These are phyloP conservation scores for Urosaurus nigricauda DNA, from an alignment of 2,797 vertebrate species.

Conservation along the genomic window DNA sequence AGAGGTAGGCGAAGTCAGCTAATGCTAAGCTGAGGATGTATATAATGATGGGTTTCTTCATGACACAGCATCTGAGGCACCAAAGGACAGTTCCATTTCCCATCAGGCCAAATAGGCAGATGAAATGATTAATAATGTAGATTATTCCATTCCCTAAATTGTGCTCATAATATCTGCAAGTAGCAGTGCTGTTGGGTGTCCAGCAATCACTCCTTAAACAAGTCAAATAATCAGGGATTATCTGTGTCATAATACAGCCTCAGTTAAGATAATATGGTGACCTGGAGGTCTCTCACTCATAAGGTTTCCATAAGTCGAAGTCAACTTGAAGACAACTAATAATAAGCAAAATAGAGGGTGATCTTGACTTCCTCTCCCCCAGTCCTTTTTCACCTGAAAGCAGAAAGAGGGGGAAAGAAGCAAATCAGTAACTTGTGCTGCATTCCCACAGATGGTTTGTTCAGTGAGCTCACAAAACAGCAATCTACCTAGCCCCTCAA, in stretches of 20 bases:
- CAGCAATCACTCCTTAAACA: not conserved
- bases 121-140: rapidly evolving
- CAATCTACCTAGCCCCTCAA: not conserved
- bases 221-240: not conserved
- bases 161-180: rapidly evolving
- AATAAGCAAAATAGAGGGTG: not conserved
- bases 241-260: not conserved
- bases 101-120: constrained; percentile 12
- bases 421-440: not conserved
- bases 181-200: not conserved
- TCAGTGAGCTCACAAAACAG: not conserved
- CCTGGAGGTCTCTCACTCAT: not conserved
- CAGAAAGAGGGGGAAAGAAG: not conserved
- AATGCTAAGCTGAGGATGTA: constrained; percentile 54
- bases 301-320: not conserved
- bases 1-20: constrained; percentile 59
- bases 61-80: constrained; percentile 22
- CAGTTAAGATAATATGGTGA: too few species aligned
- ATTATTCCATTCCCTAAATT: rapidly evolving
- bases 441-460: not conserved
- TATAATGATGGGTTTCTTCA: constrained; percentile 38
- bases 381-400: not conserved
- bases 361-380: rapidly evolving
- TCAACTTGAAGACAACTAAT: not conserved
- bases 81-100: constrained; percentile 53